Evolutionary conservation across 2,888 invertebrate genomes (phyloP), one percentile per base, ranked within the genome.

Genomic region (Drosophila macrospina): DNA sequence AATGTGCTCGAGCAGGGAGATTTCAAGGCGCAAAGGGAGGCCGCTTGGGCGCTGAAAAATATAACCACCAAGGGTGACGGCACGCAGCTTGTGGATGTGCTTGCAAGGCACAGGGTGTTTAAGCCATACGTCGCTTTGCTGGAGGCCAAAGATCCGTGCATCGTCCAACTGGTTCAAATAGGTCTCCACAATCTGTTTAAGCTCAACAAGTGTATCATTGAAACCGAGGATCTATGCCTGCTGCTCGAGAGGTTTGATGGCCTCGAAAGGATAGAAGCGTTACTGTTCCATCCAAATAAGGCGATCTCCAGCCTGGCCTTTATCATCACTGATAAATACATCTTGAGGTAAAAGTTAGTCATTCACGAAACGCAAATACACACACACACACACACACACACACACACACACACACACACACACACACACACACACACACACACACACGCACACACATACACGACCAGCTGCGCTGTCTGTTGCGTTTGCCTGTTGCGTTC

Each of bases 41-140:
- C 98, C 0, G 96, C 97, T 0, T 99, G 98, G 98, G 97, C 97
- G 0, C 94, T 99, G 13, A 98, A 98, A 0, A 99, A 99, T 92
- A 94, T 97, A 54, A 97, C 98, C 6, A 95, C 97, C 0, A 98
- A 98, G 34, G 98, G 98, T 0, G 94, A 94, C 0, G 93, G 95
- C 0, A 93, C 94, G n/a, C 97, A 98, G 90, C 93, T 97, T 44
- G 94, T 95, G 26, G 92, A 93, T 11, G 91, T 97, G 5, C 93
- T 97, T 55, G 93, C 95, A 72, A 92, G 94, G 73, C 91, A 89
- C 74, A 95, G 96, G 11, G 95, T 95, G 70, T 89, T 98, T 37
- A 93, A 93, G 73, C 96, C 97, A 0, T 95, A 97, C 92, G 97
- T 97, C 91, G 94, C 95, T 70, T 93, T 98, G 56, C 93, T 99